Evolutionary conservation across 2,888 invertebrate species (phyloP).

Genomic region (Hypercompe scribonia): DNA sequence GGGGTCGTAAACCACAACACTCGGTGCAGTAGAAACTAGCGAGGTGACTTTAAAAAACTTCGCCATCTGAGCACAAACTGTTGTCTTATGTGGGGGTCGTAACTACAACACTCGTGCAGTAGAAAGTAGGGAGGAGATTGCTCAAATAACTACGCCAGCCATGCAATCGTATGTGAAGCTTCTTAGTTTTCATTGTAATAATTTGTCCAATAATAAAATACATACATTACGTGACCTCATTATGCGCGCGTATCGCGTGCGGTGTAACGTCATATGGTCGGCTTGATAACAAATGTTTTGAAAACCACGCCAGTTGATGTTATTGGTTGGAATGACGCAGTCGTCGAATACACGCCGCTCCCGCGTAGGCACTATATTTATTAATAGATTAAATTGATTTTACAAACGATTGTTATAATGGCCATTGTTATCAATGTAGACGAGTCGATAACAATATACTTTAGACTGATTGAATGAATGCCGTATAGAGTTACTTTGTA

Average conservation of each 20-base stretch:
- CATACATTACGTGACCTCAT: neutral
- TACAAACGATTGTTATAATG: conserved; percentile 25
- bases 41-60: too few species aligned
- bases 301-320: conserved; percentile 11
- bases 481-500: neutral
- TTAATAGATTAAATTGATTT: conserved; percentile 42
- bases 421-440: conserved; percentile 28
- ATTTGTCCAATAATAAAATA: neutral
- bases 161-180: too few species aligned
- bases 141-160: too few species aligned
- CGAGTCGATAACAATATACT: neutral
- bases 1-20: too few species aligned
- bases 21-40: too few species aligned
- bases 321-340: conserved; percentile 3
- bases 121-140: too few species aligned
- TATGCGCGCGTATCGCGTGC: conserved; percentile 29
- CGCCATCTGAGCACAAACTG: too few species aligned
- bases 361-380: conserved; percentile 36
- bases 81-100: too few species aligned
- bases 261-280: conserved; percentile 20
- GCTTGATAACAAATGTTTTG: conserved; percentile 35
- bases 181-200: too few species aligned
- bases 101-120: too few species aligned
- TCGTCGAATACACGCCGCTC: neutral
- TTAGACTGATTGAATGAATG: neutral